Base-by-base conservation (phyloP, 2,888 invertebrate species). In the Torymus aiolomorphi region DNA sequence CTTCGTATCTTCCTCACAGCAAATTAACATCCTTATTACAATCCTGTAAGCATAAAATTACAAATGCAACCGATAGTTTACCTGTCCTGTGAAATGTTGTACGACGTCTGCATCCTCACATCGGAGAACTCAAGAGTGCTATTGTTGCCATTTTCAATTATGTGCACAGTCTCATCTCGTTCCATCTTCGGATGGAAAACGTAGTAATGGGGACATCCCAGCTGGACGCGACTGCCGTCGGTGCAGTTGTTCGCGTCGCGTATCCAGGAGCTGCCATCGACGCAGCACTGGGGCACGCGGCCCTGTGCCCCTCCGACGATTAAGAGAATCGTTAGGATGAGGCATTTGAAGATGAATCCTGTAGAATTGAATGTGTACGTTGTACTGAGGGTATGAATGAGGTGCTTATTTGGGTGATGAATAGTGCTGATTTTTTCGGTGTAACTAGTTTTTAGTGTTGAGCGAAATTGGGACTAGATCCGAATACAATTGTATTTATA, bases 191-290 rank as follows among this genome's bases (percentile, higher is more conserved):
- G 87, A 67, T 88, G 85, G 5, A 88, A 20, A 11, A 84, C n/a
- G 82, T 83, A 89, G 78, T 84, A 85, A 11, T 71, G 2, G 2
- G 82, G 1, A 71, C 90, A 90, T 0, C 73, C 8, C 0, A 88
- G 56, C 0, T 66, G 74, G 12, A 85, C 75, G 8, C 11, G 16
- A 16, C 51, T 18, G 81, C 85, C 78, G 87, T 91, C 83, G 75
- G 83, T 82, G 70, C 88, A 88, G 16, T 86, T 84, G 4, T 10
- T 78, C 18, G 73, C 42, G 14, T 3, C 54, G 2, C 82, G 77
- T 0, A 83, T 65, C 1, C 71, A 83, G 0, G 67, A 61, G n/a
- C 0, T 16, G 0, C 75, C 51, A 1, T 2, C 2, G 2, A 0
- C 12, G 42, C 82, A 82, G 42, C 82, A 82, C 10, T 67, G 10